Evolutionary conservation across 2,888 invertebrate genomes (phyloP), one percentile per base, ranked within the genome.

Genomic region (Exocentrus adspersus): DNA sequence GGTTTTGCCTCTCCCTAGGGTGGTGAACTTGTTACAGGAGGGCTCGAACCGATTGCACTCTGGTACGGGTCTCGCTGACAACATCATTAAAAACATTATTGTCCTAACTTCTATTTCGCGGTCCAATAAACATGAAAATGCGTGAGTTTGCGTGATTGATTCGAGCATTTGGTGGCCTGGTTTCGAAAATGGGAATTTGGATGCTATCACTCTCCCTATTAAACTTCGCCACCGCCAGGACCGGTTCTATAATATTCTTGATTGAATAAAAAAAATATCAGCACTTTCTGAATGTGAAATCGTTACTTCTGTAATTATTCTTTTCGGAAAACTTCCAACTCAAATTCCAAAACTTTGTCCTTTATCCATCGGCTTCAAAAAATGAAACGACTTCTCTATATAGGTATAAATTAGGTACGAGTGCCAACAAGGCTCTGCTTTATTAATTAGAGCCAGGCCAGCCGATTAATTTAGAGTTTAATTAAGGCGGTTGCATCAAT

Each of bases 401-500:
- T 65, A 67, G 67, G 48, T 51, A n/a, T n/a, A n/a, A 60, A 65
- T 64, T 56, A 19, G 65, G 53, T 61, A 59, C n/a, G n/a, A n/a
- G n/a, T n/a, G n/a, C 70, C 73, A 70, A 75, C 73, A 75, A 78
- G 75, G 76, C 75, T 72, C 75, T 71, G 75, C 77, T 78, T 77
- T 80, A 79, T 80, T 79, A 80, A 80, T 80, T 79, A 79, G 77
- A 74, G 73, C 71, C 73, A 71, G 72, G 72, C 71, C 70, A 75
- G 69, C 76, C 76, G 78, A 79, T 79, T 79, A 79, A 79, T 78
- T 77, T 76, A 72, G 71, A 74, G 72, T 78, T 80, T 79, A 80
- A 79, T 79, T 79, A 80, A 79, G 73, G 72, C 71, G 67, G 68
- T 69, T 68, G 76, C 77, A 78, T 80, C 79, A 79, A 77, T 79